Percentiles rank a stretch among this genome's conserved stretches.
Conservation (phyloP, 2,113 vertebrate genomes). For the Scatophagus argus region DNA sequence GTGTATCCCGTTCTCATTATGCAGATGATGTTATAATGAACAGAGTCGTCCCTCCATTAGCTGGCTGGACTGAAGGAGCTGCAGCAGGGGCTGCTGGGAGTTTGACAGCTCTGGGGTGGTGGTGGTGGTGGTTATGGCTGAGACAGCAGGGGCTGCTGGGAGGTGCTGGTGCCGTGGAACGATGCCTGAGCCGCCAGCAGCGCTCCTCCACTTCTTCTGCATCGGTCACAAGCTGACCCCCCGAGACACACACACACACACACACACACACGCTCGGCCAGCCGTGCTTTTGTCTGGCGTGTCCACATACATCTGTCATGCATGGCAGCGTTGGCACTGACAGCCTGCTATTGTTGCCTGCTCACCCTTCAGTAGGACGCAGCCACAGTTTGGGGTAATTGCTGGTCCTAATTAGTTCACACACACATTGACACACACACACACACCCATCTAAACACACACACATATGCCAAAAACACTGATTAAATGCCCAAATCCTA, state of each 20-base stretch:
- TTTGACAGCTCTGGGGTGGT: conserved; percentile 41
- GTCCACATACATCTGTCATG: conserved; percentile 81
- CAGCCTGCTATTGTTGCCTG: conserved; percentile 62
- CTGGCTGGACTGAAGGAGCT: conserved; percentile 43
- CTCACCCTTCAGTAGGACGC: conserved; percentile 44
- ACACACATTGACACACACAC: conserved; percentile 45
- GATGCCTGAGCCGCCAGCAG: conserved; percentile 60
- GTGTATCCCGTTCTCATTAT: neutral
- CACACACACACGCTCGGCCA: conserved; percentile 46
- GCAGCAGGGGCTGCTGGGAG: conserved; percentile 56
- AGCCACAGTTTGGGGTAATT: conserved; percentile 72
- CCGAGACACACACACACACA: conserved; percentile 21
- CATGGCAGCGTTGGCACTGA: conserved; percentile 71
- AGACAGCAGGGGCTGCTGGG: conserved; percentile 59
- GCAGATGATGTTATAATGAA: conserved; percentile 31
- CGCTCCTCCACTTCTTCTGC: conserved; percentile 60
- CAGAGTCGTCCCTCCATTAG: conserved; percentile 51
- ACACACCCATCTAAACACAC: conserved; percentile 10
- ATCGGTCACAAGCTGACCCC: conserved; percentile 67
- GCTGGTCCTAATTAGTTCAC: conserved; percentile 76
- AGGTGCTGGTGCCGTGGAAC: conserved; percentile 69
- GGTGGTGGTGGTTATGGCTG: conserved; percentile 45
- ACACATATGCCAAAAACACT: conserved; percentile 53
- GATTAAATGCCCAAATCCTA: conserved; percentile 63
- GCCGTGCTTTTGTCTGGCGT: conserved; percentile 73